Evolutionary conservation across 2,113 vertebrate species (phyloP), one percentile per base, ranked within the genome.

Genomic region (Megalops atlanticus): DNA sequence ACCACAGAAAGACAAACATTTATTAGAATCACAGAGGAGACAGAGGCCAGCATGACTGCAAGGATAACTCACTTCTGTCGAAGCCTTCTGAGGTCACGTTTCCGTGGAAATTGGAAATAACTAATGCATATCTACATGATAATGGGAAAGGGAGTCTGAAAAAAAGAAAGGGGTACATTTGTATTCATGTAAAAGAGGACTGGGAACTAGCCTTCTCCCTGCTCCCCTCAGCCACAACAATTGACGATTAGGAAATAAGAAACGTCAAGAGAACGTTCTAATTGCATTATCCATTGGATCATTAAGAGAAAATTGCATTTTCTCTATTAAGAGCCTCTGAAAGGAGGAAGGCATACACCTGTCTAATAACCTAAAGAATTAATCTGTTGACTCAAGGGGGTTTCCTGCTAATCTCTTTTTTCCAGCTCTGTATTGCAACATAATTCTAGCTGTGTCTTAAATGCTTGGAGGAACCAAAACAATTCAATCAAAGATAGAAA

Each of bases 281-380:
- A 86, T 84, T 83, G 75, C 49, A 73, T 78, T 80, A 85, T 76
- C 75, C 52, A 27, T 58, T 58, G 70, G 74, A 84, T 84, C 79
- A 39, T 83, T 86, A 82, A 71, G 49, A 41, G 82, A 81, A 78
- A 81, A 85, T 78, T 78, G 71, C 74, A 72, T 82, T 84, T 77
- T 81, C 64, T 73, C 77, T 73, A 70, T 81, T 43, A 69, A 35
- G 77, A 40, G 79, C 14, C 78, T 47, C 15, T 41, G 73, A 70
- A 47, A 73, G 71, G 41, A 41, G 71, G 71, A 54, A 38, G 40
- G 16, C 40, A 80, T 36, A 83, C 76, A 81, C 45, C 81, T 83
- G 75, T 74, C 70, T 80, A 77, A 80, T 74, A 77, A 80, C 49
- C 78, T 80, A 45, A 73, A 82, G 81, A 73, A 85, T 64, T 47